Evolutionary conservation across 2,888 invertebrate species (phyloP).

Genomic region (Bembecia ichneumoniformis): DNA sequence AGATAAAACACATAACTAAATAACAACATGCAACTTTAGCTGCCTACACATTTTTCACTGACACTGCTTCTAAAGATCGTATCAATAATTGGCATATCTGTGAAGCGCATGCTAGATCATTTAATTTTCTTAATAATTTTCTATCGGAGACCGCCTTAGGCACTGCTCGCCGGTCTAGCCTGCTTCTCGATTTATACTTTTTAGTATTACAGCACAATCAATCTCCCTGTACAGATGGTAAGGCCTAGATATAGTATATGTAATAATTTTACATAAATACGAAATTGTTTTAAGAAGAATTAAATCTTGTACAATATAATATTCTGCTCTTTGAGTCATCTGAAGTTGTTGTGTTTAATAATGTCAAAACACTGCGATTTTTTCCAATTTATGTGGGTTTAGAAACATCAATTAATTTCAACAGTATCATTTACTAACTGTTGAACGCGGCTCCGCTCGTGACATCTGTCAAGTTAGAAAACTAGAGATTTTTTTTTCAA

Average conservation of each 20-base stretch:
- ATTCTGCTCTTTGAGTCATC: too few relatives aligned
- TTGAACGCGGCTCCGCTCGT: too few relatives aligned
- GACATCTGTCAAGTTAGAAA: too few relatives aligned
- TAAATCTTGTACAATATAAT: too few relatives aligned
- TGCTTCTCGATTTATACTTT: slow-evolving; percentile 52
- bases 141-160: slow-evolving; percentile 56
- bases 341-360: too few relatives aligned
- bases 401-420: too few relatives aligned
- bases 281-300: too few relatives aligned
- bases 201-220: slow-evolving; percentile 58
- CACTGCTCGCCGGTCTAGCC: slow-evolving; percentile 38
- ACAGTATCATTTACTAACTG: too few relatives aligned
- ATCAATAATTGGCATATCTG: slow-evolving; percentile 71
- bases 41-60: slow-evolving; percentile 60
- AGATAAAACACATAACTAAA: slow-evolving; percentile 46
- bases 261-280: background rate
- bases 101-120: slow-evolving; percentile 63
- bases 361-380: too few relatives aligned
- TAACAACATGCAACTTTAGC: slow-evolving; percentile 36
- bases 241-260: slow-evolving; percentile 16
- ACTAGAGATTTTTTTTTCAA: too few relatives aligned
- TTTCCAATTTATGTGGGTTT: too few relatives aligned
- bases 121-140: slow-evolving; percentile 72
- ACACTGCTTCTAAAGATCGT: slow-evolving; percentile 38
- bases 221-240: slow-evolving; percentile 49